A percentile compares a stretch with the other conserved stretches of the same genome.
Conservation (phyloP, 2,113 vertebrate species). For the Casuarius casuarius region DNA sequence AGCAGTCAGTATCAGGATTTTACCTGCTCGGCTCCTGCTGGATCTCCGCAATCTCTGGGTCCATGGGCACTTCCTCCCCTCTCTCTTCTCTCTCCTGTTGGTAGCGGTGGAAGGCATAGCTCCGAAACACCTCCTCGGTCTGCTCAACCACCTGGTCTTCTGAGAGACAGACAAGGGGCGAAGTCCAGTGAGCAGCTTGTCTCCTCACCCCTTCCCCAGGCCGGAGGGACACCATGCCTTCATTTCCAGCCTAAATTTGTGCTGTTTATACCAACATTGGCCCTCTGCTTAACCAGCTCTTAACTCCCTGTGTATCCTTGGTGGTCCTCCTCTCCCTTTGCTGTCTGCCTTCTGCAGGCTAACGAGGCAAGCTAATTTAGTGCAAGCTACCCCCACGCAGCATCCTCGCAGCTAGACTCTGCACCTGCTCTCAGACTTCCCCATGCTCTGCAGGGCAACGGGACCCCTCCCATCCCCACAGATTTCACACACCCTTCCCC, state of each 20-base stretch:
- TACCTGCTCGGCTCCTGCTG: constrained; percentile 68
- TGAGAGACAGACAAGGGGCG: constrained; percentile 24
- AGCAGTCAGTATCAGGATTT: neutral
- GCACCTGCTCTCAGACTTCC: neutral
- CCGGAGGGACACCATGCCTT: neutral
- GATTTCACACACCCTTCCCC: neutral
- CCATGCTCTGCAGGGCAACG: neutral
- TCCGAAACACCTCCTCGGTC: constrained; percentile 79
- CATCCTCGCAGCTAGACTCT: neutral
- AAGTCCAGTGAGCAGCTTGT: neutral
- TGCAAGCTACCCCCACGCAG: too few species aligned
- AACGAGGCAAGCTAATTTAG: too few species aligned
- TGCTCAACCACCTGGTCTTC: constrained; percentile 76
- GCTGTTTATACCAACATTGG: neutral
- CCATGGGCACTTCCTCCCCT: constrained; percentile 43
- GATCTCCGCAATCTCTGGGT: constrained; percentile 76
- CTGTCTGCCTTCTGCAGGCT: too few species aligned
- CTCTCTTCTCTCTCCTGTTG: constrained; percentile 74
- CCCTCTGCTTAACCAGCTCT: neutral
- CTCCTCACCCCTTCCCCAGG: neutral
- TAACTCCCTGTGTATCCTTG: too few species aligned
- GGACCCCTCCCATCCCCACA: neutral
- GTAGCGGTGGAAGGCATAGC: constrained; percentile 77
- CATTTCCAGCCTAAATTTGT: neutral
- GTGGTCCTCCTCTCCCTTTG: neutral